Conservation (phyloP, 2,113 vertebrate genomes). For the Cynoglossus semilaevis region DNA sequence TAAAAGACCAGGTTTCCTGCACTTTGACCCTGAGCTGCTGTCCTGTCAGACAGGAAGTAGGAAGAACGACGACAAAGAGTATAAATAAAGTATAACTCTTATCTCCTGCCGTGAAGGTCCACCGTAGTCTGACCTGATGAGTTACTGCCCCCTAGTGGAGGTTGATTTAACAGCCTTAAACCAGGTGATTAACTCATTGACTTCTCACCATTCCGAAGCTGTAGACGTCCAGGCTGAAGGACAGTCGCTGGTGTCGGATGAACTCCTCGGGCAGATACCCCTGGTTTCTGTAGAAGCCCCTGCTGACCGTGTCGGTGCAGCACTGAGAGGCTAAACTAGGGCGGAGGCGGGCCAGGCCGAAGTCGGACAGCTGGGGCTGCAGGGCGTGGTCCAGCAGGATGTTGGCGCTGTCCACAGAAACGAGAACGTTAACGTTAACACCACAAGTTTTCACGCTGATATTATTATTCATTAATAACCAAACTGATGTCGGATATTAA, state of each 20-base stretch:
- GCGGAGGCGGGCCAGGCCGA: slow-evolving; percentile 71
- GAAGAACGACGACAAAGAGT: no score
- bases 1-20: no score
- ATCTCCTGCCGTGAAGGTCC: no score
- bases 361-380: slow-evolving; percentile 71
- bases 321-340: slow-evolving; percentile 58
- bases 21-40: no score
- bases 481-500: no score
- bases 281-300: slow-evolving; percentile 44
- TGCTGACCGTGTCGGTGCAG: slow-evolving; percentile 56
- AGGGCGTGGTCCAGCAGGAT: slow-evolving; percentile 70
- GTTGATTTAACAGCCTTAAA: no score
- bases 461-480: no score
- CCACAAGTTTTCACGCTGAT: no score
- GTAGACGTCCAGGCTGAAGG: slow-evolving; percentile 76
- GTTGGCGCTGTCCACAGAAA: slow-evolving; percentile 57
- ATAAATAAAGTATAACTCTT: no score
- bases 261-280: slow-evolving; percentile 77
- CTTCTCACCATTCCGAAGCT: slow-evolving; percentile 73
- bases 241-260: slow-evolving; percentile 72
- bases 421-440: not conserved
- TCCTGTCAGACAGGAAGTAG: no score
- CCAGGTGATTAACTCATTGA: not conserved
- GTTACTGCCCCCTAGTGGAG: no score
- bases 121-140: no score